Evolutionary conservation across 2,888 invertebrate genomes (phyloP), one percentile per base, ranked within the genome.

Genomic region (Melanargia galathea): DNA sequence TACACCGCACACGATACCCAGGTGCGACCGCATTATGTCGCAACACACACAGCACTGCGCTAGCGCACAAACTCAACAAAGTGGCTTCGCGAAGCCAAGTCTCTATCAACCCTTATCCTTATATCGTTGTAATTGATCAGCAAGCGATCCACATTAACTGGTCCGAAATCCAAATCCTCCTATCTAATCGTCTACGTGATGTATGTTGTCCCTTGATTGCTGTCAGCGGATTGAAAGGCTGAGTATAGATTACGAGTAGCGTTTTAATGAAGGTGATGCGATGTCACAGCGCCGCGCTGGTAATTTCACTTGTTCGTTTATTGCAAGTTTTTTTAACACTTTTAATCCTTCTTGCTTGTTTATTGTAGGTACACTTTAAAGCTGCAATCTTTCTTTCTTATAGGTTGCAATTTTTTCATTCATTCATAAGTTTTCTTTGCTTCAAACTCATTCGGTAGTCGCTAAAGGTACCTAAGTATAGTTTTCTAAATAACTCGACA

Each of bases 81-180:
- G 40, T 54, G 55, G 49, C 64, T 63, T 65, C 59, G 48, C 52
- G 18, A 48, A 20, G 20, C 16, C 20, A 43, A 43, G 26, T 56
- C 64, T 56, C 64, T 56, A 61, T 48, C 63, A 67, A 64, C 62
- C 67, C 66, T 69, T 67, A 61, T 67, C 67, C 66, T 69, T 67
- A 61, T 67, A 71, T 66, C 68, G 62, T 69, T 63, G 65, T 65
- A 66, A 68, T 66, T 69, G 67, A 70, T 70, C 70, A 66, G 62
- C 66, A 61, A 48, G 52, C 49, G 51, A 63, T 66, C 68, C 63
- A 26, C 20, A 49, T 48, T 62, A 65, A 64, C 60, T 67, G 54
- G 51, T 60, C 40, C 33, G 35, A 61, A 40, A 46, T 60, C 40
- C 33, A 35, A 61, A 40, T 59, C 48, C 33, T 10, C 6, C 33